phyloP scores from a whole-genome alignment of 2,113 vertebrate species.

The Pteronura brasiliensis region DNA sequence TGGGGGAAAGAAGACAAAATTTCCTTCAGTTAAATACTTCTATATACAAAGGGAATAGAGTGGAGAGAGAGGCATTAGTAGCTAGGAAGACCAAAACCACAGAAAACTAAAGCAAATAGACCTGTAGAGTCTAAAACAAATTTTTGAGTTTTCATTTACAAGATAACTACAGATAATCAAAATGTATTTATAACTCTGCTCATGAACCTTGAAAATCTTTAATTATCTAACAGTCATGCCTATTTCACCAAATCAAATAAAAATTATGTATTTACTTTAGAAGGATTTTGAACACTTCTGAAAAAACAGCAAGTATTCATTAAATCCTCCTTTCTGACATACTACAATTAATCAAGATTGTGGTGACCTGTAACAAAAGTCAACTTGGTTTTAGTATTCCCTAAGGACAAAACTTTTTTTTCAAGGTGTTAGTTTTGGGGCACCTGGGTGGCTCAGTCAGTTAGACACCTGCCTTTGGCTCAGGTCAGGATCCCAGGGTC shows the following conservation, averaged over 20 bases:
- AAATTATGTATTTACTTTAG: neutral
- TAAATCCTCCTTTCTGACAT: neutral
- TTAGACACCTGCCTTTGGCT: too few species aligned
- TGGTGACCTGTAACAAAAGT: neutral
- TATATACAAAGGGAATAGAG: neutral
- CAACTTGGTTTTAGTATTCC: neutral
- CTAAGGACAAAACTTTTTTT: neutral
- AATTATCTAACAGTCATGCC: neutral
- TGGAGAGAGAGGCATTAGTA: neutral
- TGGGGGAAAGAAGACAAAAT: accelerated
- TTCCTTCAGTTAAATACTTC: neutral
- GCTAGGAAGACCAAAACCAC: neutral
- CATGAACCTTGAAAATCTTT: neutral
- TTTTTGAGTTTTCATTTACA: neutral
- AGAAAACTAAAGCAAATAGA: neutral
- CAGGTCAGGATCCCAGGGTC: too few species aligned
- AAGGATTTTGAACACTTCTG: neutral
- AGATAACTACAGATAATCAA: neutral
- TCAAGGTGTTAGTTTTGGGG: neutral
- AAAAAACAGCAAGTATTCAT: neutral
- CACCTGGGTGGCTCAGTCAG: too few species aligned
- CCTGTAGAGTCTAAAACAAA: neutral
- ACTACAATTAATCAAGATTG: neutral
- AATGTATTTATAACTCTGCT: neutral
- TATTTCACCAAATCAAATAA: constrained; percentile 29